Conservation (phyloP, 2,797 vertebrate species). For the Halcyon smyrnensis region DNA sequence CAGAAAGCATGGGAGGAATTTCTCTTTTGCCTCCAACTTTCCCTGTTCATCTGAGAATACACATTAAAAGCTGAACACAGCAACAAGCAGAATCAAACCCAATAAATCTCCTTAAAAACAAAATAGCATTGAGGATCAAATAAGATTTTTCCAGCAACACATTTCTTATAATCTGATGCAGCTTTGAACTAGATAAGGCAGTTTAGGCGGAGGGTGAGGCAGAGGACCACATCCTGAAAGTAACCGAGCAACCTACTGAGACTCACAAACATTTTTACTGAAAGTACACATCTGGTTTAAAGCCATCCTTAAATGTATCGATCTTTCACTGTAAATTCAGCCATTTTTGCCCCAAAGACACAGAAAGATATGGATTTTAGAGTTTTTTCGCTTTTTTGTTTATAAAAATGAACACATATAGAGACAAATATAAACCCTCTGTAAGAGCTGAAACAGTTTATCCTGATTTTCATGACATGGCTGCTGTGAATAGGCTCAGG, state of each 20-base stretch:
- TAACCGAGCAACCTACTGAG: neutral
- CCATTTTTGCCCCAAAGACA: neutral
- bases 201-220: neutral
- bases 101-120: neutral
- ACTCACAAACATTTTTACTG: neutral
- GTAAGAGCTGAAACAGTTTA: neutral
- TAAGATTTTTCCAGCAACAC: neutral
- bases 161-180: neutral
- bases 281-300: neutral
- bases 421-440: neutral
- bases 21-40: neutral
- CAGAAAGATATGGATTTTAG: neutral
- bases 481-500: neutral
- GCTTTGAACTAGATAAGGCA: neutral
- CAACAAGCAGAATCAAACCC: neutral
- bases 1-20: neutral
- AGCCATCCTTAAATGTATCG: neutral
- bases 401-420: neutral
- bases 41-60: neutral
- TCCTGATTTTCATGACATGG: neutral
- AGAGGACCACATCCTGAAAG: neutral
- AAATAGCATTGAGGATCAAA: neutral
- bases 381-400: neutral
- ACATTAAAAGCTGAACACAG: neutral
- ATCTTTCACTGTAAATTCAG: neutral